A percentile compares a stretch with the other conserved stretches of the same genome.
Conservation (phyloP, 2,113 vertebrate species). For the Corythornis madagascariensis region DNA sequence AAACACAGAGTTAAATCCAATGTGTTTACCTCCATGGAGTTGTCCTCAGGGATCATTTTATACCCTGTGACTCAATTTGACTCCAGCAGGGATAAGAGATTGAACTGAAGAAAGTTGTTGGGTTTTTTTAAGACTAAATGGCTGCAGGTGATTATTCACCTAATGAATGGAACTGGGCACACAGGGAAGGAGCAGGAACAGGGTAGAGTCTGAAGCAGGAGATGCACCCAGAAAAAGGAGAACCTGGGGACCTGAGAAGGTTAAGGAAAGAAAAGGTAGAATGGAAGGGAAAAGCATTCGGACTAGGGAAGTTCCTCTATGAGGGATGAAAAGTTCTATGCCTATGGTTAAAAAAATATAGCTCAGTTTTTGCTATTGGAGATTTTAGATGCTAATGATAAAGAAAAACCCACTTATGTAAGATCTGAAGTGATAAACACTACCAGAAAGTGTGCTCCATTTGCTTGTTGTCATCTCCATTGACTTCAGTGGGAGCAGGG, state of each 20-base stretch:
- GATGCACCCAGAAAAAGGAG: background rate
- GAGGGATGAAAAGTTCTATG: background rate
- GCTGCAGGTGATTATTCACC: background rate
- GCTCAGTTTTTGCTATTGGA: background rate
- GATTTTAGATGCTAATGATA: background rate
- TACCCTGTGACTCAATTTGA: background rate
- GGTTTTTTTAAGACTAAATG: background rate
- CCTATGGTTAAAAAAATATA: background rate
- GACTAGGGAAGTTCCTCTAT: background rate
- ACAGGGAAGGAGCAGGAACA: background rate
- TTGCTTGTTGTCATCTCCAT: background rate
- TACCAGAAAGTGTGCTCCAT: background rate
- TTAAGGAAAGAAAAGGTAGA: background rate
- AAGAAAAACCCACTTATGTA: background rate
- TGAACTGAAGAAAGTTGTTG: background rate
- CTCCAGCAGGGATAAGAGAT: background rate
- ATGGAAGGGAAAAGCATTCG: background rate
- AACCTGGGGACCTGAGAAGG: background rate
- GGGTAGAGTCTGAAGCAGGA: background rate
- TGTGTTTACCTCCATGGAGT: background rate
- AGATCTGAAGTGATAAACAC: background rate
- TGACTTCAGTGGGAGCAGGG: background rate
- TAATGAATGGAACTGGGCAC: background rate
- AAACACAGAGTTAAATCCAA: background rate
- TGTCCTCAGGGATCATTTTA: constrained; percentile 1